These are phyloP conservation scores for Bursaphelenchus mucronatus DNA, from an alignment of 1,140 invertebrate genomes.

Conservation along the genomic window DNA sequence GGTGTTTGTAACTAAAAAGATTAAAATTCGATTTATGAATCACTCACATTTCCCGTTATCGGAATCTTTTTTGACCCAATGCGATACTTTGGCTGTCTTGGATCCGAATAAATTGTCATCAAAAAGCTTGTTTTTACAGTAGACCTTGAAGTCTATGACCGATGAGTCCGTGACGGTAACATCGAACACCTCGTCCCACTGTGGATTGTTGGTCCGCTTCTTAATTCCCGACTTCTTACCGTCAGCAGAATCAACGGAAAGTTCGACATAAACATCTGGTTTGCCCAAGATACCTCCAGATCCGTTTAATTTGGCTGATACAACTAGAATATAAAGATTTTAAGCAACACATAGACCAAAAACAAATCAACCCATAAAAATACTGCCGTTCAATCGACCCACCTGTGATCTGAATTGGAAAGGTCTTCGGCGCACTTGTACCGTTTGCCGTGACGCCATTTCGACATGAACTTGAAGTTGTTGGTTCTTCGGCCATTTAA, in stretches of 20 bases:
- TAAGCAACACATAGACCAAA: not conserved
- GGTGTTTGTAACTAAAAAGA: slow-evolving; percentile 42
- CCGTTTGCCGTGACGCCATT: slow-evolving; percentile 20
- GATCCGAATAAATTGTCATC: slow-evolving; percentile 47
- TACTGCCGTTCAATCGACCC: not conserved
- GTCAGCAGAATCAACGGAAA: slow-evolving; percentile 33
- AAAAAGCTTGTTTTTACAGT: slow-evolving; percentile 52
- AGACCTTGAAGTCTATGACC: slow-evolving; percentile 44
- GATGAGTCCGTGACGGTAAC: slow-evolving; percentile 49
- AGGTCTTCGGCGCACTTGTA: slow-evolving; percentile 5
- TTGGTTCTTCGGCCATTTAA: not conserved
- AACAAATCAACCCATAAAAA: not conserved
- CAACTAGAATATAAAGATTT: slow-evolving; percentile 25
- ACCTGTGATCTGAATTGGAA: slow-evolving; percentile 40
- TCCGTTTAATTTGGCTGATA: slow-evolving; percentile 32
- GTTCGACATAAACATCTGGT: slow-evolving; percentile 49
- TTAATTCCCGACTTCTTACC: slow-evolving; percentile 41
- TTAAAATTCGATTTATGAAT: slow-evolving; percentile 19
- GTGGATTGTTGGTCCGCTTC: slow-evolving; percentile 50
- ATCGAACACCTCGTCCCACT: slow-evolving; percentile 52
- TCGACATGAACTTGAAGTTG: not conserved
- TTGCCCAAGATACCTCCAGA: slow-evolving; percentile 34
- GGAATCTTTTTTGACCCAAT: slow-evolving; percentile 49
- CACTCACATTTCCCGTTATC: slow-evolving; percentile 50
- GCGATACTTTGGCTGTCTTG: slow-evolving; percentile 44